phyloP scores from a whole-genome alignment of 2,797 vertebrate genomes.

The Atherinosoma microstoma region DNA sequence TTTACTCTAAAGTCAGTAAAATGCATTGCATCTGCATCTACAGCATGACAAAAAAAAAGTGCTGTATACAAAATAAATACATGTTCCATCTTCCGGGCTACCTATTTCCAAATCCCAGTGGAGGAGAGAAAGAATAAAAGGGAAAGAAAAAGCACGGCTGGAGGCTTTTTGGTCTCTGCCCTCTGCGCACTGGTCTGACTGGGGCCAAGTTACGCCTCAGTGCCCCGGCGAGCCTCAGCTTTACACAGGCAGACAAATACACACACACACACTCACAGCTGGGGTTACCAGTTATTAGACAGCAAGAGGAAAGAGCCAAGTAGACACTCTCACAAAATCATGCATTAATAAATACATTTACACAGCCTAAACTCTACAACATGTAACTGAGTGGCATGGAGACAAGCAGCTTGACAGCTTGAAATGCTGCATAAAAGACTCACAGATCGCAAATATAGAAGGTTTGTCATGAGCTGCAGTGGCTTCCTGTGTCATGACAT shows the following conservation, averaged over 20 bases:
- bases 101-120: constrained; percentile 78
- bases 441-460: constrained; percentile 51
- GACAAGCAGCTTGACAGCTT: constrained; percentile 62
- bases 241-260: constrained; percentile 78
- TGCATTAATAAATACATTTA: constrained; percentile 84
- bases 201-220: constrained; percentile 86
- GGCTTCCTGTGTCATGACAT: constrained; percentile 36
- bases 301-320: constrained; percentile 79
- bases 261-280: constrained; percentile 77
- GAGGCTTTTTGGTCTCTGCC: constrained; percentile 85
- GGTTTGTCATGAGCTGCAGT: constrained; percentile 55
- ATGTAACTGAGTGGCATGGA: constrained; percentile 66
- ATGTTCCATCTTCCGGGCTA: constrained; percentile 74
- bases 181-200: constrained; percentile 84
- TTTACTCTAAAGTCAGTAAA: constrained; percentile 27
- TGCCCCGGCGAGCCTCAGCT: constrained; percentile 80
- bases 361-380: constrained; percentile 63
- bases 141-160: constrained; percentile 77
- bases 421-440: constrained; percentile 60
- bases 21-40: constrained; percentile 43
- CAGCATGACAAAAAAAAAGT: constrained; percentile 26
- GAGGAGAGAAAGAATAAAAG: constrained; percentile 57
- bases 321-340: constrained; percentile 80
- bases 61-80: constrained; percentile 74
- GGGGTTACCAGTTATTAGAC: constrained; percentile 85